phyloP scores from a whole-genome alignment of 2,888 invertebrate genomes.

The Dicyrtomina minuta region DNA sequence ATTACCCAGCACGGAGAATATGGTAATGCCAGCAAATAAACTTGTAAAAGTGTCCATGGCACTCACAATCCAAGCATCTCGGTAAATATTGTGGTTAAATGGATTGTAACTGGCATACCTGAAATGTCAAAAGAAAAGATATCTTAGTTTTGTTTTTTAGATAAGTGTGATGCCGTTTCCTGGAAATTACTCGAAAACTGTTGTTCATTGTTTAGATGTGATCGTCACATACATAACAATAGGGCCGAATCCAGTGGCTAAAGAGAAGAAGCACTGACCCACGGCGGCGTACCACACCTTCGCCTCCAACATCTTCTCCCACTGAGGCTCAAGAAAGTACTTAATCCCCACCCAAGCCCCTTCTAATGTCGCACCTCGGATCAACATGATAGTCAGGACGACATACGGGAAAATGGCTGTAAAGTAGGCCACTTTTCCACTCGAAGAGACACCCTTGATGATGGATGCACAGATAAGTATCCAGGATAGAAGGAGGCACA shows the following conservation, averaged over 20 bases:
- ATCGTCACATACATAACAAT: slow-evolving; percentile 66
- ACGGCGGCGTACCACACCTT: slow-evolving; percentile 72
- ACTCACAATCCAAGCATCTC: slow-evolving; percentile 78
- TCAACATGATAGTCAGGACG: slow-evolving; percentile 71
- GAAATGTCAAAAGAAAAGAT: no score
- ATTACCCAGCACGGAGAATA: slow-evolving; percentile 68
- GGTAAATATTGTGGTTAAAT: slow-evolving; percentile 68
- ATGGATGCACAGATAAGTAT: slow-evolving; percentile 68
- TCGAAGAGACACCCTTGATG: slow-evolving; percentile 64
- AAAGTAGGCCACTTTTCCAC: slow-evolving; percentile 75
- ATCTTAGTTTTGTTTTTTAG: no score
- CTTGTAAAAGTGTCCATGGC: slow-evolving; percentile 80
- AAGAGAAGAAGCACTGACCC: slow-evolving; percentile 74
- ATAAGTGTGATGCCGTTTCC: no score
- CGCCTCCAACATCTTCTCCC: slow-evolving; percentile 70
- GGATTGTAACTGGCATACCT: slow-evolving; percentile 72
- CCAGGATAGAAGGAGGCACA: slow-evolving; percentile 69
- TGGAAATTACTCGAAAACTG: no score
- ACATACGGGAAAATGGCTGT: slow-evolving; percentile 86
- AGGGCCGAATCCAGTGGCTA: slow-evolving; percentile 67
- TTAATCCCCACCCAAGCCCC: slow-evolving; percentile 74
- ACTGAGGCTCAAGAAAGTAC: slow-evolving; percentile 77
- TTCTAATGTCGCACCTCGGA: slow-evolving; percentile 62
- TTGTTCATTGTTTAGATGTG: no score
- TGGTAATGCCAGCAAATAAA: slow-evolving; percentile 75